Percentiles rank a stretch among this genome's conserved stretches.
These are phyloP conservation scores for Microcebus griseorufus DNA, from an alignment of 2,113 vertebrate genomes.

Conservation along the genomic window DNA sequence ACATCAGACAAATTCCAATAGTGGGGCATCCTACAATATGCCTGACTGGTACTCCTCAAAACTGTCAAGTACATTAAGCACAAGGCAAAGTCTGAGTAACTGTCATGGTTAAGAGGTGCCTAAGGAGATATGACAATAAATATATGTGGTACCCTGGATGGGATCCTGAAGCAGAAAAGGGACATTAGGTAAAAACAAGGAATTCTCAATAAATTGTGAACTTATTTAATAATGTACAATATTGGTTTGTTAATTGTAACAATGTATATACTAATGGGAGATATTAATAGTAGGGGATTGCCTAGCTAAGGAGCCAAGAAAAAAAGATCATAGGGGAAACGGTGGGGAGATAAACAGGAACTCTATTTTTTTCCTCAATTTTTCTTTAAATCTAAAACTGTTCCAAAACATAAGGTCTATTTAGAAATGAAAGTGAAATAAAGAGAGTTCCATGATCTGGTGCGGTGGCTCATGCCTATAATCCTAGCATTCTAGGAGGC, in stretches of 20 bases:
- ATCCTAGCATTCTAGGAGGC: no score
- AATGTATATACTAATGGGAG: not conserved
- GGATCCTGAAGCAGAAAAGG: not conserved
- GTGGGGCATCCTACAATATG: not conserved
- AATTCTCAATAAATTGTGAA: not conserved
- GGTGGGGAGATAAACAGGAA: not conserved
- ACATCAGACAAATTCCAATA: not conserved
- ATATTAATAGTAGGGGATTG: not conserved
- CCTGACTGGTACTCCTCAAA: not conserved
- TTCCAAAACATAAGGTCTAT: not conserved
- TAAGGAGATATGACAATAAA: not conserved
- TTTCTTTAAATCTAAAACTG: not conserved
- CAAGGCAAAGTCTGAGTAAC: not conserved
- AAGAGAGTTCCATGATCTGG: not conserved
- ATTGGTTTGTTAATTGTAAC: not conserved
- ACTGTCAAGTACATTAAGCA: not conserved
- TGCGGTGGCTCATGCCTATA: no score
- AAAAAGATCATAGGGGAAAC: not conserved
- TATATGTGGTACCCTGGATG: not conserved
- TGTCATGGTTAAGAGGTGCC: not conserved
- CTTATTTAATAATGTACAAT: not conserved
- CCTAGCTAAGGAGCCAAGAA: not conserved
- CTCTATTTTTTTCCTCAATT: not conserved
- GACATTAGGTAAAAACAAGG: not conserved
- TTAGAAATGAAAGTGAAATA: not conserved